Base-by-base conservation (phyloP, 2,888 invertebrate species). In the Heliconius erato region DNA sequence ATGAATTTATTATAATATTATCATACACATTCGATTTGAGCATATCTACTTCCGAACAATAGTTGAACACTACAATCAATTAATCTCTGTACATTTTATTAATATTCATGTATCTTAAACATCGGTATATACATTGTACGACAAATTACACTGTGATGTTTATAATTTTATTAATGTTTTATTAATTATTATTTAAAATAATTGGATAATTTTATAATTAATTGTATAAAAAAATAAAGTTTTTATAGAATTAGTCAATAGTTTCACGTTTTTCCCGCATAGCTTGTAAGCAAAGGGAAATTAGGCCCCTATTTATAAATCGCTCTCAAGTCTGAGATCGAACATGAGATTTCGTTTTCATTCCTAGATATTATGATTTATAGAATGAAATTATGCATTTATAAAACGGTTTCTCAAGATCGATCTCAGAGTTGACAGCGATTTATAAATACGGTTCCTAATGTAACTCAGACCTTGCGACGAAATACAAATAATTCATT, bases 11-110 rank as follows among this genome's bases (percentile, higher is more conserved):
- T 84, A 84, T 85, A 80, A 74, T 83, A 85, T 84, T 83, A 84
- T 82, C 84, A 86, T 89, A 68, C 84, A 83, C 85, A 82, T 85
- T 82, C 89, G 90, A 90, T 91, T 93, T 94, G 94, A 94, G 93
- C 94, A 91, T 90, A 74, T 83, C 84, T 84, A 89, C 86, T 88
- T 86, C 84, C 86, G 87, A 89, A 91, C 87, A 85, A 86, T 85
- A 76, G 81, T 44, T 88, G 84, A 88, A 84, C 83, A 84, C 88
- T 85, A 86, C 87, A 88, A 89, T 86, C 67, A 35, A 82, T 86
- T 83, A 89, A 90, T 91, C 84, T 92, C 91, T 92, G 89, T 91
- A 92, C 91, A 93, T 83, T 84, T 79, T 83, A 54, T 72, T 28
- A 28, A 49, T 72, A 88, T 86, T 84, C 83, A 54, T 68, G 59